phyloP scores from a whole-genome alignment of 2,888 invertebrate genomes.

The Incurvaria masculella region DNA sequence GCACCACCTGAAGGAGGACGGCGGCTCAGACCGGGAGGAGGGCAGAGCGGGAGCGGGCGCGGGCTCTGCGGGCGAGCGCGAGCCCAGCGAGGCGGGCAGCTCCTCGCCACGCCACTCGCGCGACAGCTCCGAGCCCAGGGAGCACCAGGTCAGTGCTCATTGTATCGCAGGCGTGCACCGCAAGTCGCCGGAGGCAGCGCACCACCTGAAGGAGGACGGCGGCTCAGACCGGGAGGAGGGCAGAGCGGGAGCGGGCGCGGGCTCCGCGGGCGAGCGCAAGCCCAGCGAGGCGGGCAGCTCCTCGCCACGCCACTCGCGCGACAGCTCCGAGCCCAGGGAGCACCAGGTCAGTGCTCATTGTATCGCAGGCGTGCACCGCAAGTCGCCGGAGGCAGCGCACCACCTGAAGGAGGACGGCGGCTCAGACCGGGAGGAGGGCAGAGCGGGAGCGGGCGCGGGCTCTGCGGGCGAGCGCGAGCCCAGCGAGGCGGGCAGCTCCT shows the following conservation, averaged over 20 bases:
- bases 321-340: conserved; percentile 36
- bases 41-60: conserved; percentile 58
- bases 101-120: conserved; percentile 32
- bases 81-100: conserved; percentile 21
- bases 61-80: conserved; percentile 52
- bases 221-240: conserved; percentile 66
- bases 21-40: conserved; percentile 65
- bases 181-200: conserved; percentile 96
- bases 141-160: conserved; percentile 38
- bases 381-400: conserved; percentile 95
- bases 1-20: conserved; percentile 85
- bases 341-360: conserved; percentile 44
- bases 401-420: conserved; percentile 82
- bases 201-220: conserved; percentile 83
- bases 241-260: conserved; percentile 58
- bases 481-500: conserved; percentile 22
- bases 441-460: conserved; percentile 59
- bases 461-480: conserved; percentile 47
- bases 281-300: conserved; percentile 21
- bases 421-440: conserved; percentile 64
- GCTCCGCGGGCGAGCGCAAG: conserved; percentile 49
- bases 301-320: conserved; percentile 31
- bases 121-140: conserved; percentile 35
- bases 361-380: conserved; percentile 93
- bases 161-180: conserved; percentile 91